Percentiles rank a stretch among this genome's conserved stretches.
These are phyloP conservation scores for Picathartes gymnocephalus DNA, from an alignment of 2,113 vertebrate species.

Conservation along the genomic window DNA sequence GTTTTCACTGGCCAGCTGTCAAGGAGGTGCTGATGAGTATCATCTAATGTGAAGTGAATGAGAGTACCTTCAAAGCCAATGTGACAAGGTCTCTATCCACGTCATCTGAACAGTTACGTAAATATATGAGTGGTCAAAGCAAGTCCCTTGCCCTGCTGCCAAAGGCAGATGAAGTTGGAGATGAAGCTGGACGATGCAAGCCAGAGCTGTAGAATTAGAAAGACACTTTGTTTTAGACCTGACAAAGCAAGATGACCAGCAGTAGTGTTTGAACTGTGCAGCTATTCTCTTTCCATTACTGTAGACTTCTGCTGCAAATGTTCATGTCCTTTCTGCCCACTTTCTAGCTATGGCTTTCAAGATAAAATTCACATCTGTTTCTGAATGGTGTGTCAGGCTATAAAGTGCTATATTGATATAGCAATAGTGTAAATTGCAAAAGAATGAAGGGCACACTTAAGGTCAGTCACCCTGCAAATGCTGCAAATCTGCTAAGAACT, in stretches of 20 bases:
- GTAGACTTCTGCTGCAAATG: background rate
- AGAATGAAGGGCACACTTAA: background rate
- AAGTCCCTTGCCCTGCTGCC: background rate
- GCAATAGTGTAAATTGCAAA: background rate
- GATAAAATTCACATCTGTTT: background rate
- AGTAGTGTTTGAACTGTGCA: background rate
- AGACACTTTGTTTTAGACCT: background rate
- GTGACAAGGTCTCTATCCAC: background rate
- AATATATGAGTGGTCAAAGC: background rate
- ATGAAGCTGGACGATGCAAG: background rate
- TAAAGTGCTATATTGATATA: background rate
- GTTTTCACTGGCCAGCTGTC: background rate
- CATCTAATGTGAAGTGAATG: background rate
- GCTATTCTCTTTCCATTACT: background rate
- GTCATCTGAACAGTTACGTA: background rate
- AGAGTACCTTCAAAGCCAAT: background rate
- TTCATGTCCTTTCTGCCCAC: background rate
- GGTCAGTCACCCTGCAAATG: background rate
- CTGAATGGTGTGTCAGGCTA: background rate
- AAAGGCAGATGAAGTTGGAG: background rate
- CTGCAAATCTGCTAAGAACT: background rate
- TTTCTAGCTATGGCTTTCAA: background rate
- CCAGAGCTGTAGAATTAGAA: background rate
- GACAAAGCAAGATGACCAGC: background rate
- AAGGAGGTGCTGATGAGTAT: background rate